Conservation (phyloP, 1,140 invertebrate species). For the Macrotrachela quadricornifera region DNA sequence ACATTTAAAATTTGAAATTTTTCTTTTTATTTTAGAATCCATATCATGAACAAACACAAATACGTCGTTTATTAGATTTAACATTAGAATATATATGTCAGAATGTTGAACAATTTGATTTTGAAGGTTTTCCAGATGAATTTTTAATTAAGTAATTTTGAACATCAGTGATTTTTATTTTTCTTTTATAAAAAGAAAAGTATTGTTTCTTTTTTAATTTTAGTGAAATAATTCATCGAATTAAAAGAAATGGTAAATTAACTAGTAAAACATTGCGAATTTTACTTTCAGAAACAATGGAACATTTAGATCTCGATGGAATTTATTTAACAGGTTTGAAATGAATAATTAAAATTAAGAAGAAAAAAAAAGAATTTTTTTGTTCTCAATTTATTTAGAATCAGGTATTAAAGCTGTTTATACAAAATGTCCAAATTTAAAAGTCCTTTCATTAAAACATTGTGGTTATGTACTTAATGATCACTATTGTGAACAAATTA, state of each 20-base stretch:
- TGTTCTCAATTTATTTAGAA: slow-evolving; percentile 11
- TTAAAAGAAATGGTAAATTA: slow-evolving; percentile 15
- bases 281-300: slow-evolving; percentile 14
- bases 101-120: slow-evolving; percentile 14
- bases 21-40: slow-evolving; percentile 10
- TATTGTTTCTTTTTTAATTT: background rate
- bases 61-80: slow-evolving; percentile 12
- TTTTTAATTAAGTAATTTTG: slow-evolving; percentile 14
- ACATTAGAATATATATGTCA: slow-evolving; percentile 11
- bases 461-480: slow-evolving; percentile 18
- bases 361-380: too few species aligned
- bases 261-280: slow-evolving; percentile 11
- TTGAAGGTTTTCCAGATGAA: slow-evolving; percentile 17
- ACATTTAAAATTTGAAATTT: background rate
- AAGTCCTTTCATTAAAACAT: slow-evolving; percentile 13
- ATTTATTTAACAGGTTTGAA: slow-evolving; percentile 15
- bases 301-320: slow-evolving; percentile 16
- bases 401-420: too few species aligned
- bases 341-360: too few species aligned
- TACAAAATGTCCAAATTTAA: slow-evolving; percentile 13
- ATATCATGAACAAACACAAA: slow-evolving; percentile 12
- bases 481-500: background rate
- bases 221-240: slow-evolving; percentile 16
- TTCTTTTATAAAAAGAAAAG: background rate
- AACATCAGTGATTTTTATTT: too few species aligned